phyloP scores from a whole-genome alignment of 2,113 vertebrate genomes.

The Otus sunia region DNA sequence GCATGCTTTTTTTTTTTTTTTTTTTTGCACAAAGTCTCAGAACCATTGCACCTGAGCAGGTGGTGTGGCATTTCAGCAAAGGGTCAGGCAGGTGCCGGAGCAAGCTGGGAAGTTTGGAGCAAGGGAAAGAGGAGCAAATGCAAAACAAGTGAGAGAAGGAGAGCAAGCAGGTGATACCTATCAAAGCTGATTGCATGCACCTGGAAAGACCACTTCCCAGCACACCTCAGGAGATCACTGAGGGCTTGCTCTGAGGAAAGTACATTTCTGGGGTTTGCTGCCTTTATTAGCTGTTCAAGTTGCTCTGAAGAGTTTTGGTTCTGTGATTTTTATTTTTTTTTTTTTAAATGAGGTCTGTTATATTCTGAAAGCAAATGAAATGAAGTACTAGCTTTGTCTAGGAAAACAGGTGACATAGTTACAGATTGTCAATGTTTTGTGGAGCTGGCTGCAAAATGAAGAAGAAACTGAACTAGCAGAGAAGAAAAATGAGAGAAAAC shows the following conservation, averaged over 20 bases:
- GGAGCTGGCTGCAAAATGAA: not conserved
- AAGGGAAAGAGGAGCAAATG: not conserved
- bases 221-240: rapidly evolving
- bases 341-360: not conserved
- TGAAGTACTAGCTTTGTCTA: not conserved
- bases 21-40: not conserved
- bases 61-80: not conserved
- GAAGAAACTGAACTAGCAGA: not conserved
- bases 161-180: rapidly evolving
- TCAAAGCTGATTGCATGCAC: not conserved
- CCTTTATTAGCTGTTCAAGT: rapidly evolving
- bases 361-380: not conserved
- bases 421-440: rapidly evolving
- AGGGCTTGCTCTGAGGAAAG: rapidly evolving
- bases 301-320: not conserved
- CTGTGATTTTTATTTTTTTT: no score
- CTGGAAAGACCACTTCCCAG: not conserved
- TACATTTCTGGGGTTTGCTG: rapidly evolving
- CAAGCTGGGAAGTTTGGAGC: not conserved
- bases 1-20: not conserved
- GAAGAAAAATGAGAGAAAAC: not conserved
- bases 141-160: not conserved
- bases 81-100: not conserved
- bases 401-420: rapidly evolving
- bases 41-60: not conserved